Evolutionary conservation across 2,797 vertebrate species (phyloP).

Genomic region (Poeciliopsis presidionis): DNA sequence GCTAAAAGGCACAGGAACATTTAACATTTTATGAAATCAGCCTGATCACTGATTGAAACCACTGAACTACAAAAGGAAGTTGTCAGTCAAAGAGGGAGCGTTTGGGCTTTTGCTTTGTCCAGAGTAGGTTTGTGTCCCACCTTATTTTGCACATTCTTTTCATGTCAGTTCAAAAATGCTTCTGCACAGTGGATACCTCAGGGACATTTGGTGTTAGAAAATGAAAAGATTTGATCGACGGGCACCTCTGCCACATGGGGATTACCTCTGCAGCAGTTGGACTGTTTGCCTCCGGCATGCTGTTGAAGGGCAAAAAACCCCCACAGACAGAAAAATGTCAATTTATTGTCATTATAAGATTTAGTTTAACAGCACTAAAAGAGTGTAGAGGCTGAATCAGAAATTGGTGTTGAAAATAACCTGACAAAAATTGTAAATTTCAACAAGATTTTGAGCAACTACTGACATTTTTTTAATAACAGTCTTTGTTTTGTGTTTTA

Average conservation of each 20-base stretch:
- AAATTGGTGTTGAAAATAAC: background rate
- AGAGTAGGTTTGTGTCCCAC: background rate
- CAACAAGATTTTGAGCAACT: background rate
- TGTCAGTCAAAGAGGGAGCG: background rate
- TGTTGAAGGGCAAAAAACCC: constrained; percentile 47
- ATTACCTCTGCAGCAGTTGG: constrained; percentile 38
- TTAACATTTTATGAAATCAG: background rate
- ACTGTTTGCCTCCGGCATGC: constrained; percentile 19
- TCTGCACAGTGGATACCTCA: background rate
- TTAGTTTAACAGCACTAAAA: constrained; percentile 1
- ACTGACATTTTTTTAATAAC: background rate
- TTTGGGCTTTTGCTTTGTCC: background rate
- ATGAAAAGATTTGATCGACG: constrained; percentile 59
- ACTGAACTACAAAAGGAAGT: background rate
- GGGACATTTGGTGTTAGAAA: constrained; percentile 42
- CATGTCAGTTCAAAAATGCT: constrained; percentile 1
- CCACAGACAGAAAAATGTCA: constrained; percentile 45
- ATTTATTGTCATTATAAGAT: constrained; percentile 42
- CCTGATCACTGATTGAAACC: background rate
- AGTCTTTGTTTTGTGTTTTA: background rate
- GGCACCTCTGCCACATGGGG: constrained; percentile 48
- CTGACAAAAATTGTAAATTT: background rate
- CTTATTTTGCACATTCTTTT: constrained; percentile 11
- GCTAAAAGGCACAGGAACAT: background rate
- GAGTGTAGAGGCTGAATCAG: background rate